Conservation (phyloP, 1,140 invertebrate species). For the Meloidogyne exigua region DNA sequence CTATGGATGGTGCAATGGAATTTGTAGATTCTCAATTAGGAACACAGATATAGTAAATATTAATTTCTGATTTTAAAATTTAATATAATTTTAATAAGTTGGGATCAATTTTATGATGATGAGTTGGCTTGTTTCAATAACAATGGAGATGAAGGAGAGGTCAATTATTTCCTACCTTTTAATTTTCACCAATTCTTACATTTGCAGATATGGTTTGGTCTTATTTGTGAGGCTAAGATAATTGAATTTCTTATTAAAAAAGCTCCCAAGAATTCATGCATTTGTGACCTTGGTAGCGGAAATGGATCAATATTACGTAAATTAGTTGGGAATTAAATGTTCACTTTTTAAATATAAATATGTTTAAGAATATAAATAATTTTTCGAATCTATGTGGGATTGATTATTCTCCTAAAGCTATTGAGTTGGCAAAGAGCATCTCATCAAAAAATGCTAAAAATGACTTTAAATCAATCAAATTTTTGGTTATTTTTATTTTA, state of each 20-base stretch:
- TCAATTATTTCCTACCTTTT: slow-evolving; percentile 60
- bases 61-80: not conserved
- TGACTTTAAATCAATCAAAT: slow-evolving; percentile 31
- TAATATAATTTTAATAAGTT: slow-evolving; percentile 68
- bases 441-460: slow-evolving; percentile 48
- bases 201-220: slow-evolving; percentile 72
- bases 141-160: slow-evolving; percentile 82
- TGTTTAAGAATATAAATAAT: slow-evolving; percentile 69
- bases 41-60: slow-evolving; percentile 73
- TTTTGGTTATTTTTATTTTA: not conserved
- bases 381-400: slow-evolving; percentile 76
- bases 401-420: slow-evolving; percentile 79
- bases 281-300: slow-evolving; percentile 77
- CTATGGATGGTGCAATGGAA: slow-evolving; percentile 10
- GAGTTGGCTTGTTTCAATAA: slow-evolving; percentile 80
- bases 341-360: slow-evolving; percentile 10
- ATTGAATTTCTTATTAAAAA: slow-evolving; percentile 66
- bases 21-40: slow-evolving; percentile 73
- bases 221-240: slow-evolving; percentile 76
- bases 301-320: slow-evolving; percentile 82
- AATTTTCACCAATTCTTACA: not conserved
- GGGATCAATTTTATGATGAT: slow-evolving; percentile 77
- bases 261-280: slow-evolving; percentile 38
- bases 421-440: slow-evolving; percentile 70
- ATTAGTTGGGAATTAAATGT: slow-evolving; percentile 66